Base-by-base conservation (phyloP, 1,140 invertebrate species). In the Eupeodes corollae region DNA sequence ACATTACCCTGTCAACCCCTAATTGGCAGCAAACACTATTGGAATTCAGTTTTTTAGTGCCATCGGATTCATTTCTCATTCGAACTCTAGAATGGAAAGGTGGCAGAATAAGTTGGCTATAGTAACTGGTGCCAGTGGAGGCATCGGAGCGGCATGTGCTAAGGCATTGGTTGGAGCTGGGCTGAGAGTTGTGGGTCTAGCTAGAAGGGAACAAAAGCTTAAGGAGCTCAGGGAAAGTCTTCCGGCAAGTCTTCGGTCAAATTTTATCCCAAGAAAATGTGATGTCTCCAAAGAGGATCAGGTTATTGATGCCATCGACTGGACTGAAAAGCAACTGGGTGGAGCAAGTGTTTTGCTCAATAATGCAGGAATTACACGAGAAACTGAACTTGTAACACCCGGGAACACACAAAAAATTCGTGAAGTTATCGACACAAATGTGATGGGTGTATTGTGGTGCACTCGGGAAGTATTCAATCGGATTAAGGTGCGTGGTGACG, bases 291-390 rank as follows among this genome's bases (percentile, higher is more conserved):
- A 80, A 16, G 76, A 82, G 55, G 73, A 79, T 6, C 78, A 86
- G 6, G 76, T 90, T 19, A 50, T 76, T 5, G 65, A 63, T n/a
- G 73, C 82, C 19, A 88, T 89, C 53, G 58, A 76, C 44, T 79
- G 76, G 75, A 73, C 79, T 10, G 73, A 79, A 45, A 61, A 74
- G 2, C 74, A 75, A 5, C 68, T 81, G 8, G 82, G 81, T 6
- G 78, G 79, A 1, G 67, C 83, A 0, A 78, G 86, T 58, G 68
- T 88, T 1, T 66, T 86, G 19, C 67, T 90, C 8, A 89, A 89
- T 59, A 86, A 84, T 65, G 85, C 86, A 2, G 86, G 81, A 1
- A 59, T 82, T 1, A 64, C 71, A 0, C 52, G 58, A 64, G 57
- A 77, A 75, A 75, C 59, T 56, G 53, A 60, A 62, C 16, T 77